Percentiles rank a stretch among this genome's conserved stretches.
These are phyloP conservation scores for Pitta sordida DNA, from an alignment of 2,113 vertebrate species.

Conservation along the genomic window DNA sequence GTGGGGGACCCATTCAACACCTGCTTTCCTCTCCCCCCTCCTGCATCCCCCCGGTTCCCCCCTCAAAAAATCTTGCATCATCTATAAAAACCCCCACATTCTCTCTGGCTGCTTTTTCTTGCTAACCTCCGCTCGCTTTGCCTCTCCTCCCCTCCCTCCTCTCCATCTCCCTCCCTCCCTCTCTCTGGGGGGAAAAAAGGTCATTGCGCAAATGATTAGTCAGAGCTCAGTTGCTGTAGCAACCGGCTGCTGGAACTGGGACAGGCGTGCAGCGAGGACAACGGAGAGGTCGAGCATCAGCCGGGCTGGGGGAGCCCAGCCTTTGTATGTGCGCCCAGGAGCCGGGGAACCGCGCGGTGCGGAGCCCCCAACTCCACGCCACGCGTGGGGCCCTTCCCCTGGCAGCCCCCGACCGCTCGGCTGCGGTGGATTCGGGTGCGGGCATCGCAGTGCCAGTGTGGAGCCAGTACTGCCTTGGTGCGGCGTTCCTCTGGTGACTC, in stretches of 20 bases:
- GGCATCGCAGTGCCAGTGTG: neutral
- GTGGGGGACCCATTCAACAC: neutral
- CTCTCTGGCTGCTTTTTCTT: slow-evolving; percentile 61
- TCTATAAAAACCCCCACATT: slow-evolving; percentile 19
- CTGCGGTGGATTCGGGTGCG: neutral
- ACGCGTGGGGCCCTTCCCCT: neutral
- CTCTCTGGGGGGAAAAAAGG: slow-evolving; percentile 90
- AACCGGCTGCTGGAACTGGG: slow-evolving; percentile 86
- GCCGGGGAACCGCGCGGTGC: slow-evolving; percentile 29
- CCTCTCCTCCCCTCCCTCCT: slow-evolving; percentile 58
- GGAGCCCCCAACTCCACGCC: slow-evolving; percentile 35
- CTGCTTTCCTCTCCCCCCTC: neutral
- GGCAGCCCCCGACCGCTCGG: neutral
- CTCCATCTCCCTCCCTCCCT: slow-evolving; percentile 70
- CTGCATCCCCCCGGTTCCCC: neutral
- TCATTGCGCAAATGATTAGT: slow-evolving; percentile 96
- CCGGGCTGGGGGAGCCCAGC: slow-evolving; percentile 78
- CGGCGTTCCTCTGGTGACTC: neutral
- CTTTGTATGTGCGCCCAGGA: slow-evolving; percentile 68
- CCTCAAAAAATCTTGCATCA: neutral
- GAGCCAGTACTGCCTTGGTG: fast-evolving
- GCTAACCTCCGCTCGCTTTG: slow-evolving; percentile 64
- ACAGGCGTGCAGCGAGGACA: slow-evolving; percentile 88
- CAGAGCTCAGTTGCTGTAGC: slow-evolving; percentile 91
- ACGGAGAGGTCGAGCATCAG: slow-evolving; percentile 88